A percentile compares a stretch with the other conserved stretches of the same genome.
Evolutionary conservation across 1,140 invertebrate species (phyloP).

Genomic region (Bradynema listronoti): DNA sequence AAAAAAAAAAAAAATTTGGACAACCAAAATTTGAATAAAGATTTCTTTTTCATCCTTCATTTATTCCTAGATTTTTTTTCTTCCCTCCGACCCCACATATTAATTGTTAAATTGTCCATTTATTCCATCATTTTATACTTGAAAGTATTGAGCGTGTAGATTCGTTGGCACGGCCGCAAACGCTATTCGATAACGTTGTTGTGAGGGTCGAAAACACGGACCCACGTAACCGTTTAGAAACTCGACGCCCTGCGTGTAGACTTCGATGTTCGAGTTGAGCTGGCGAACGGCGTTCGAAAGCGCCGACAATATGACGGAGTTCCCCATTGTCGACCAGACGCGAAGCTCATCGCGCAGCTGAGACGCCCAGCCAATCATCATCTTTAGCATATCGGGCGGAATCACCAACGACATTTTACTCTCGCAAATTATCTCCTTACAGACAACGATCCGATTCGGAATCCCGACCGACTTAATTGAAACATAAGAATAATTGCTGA

Average conservation of each 20-base stretch:
- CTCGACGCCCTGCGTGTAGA: slow-evolving; percentile 40
- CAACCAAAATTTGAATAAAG: too few species aligned
- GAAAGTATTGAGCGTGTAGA: slow-evolving; percentile 45
- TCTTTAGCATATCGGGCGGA: slow-evolving; percentile 41
- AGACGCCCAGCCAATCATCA: slow-evolving; percentile 30
- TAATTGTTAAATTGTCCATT: too few species aligned
- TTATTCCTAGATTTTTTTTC: too few species aligned
- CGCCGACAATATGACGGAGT: slow-evolving; percentile 1
- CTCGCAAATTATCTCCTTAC: slow-evolving; percentile 45
- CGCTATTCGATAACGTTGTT: slow-evolving; percentile 43
- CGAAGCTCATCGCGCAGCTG: slow-evolving; percentile 9
- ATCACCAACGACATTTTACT: slow-evolving; percentile 41
- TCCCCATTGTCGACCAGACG: not conserved
- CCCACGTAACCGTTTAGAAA: slow-evolving; percentile 43
- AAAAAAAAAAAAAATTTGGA: too few species aligned
- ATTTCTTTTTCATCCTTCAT: too few species aligned
- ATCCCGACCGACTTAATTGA: slow-evolving; percentile 35
- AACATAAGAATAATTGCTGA: slow-evolving; percentile 7
- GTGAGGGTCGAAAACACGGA: slow-evolving; percentile 42
- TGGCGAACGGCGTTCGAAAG: slow-evolving; percentile 36
- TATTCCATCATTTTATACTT: too few species aligned
- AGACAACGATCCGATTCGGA: slow-evolving; percentile 39
- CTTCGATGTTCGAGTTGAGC: slow-evolving; percentile 46
- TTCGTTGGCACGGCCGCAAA: slow-evolving; percentile 44
- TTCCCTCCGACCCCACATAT: too few species aligned